Conservation (phyloP, 2,888 invertebrate genomes). For the Athalia rosae region DNA sequence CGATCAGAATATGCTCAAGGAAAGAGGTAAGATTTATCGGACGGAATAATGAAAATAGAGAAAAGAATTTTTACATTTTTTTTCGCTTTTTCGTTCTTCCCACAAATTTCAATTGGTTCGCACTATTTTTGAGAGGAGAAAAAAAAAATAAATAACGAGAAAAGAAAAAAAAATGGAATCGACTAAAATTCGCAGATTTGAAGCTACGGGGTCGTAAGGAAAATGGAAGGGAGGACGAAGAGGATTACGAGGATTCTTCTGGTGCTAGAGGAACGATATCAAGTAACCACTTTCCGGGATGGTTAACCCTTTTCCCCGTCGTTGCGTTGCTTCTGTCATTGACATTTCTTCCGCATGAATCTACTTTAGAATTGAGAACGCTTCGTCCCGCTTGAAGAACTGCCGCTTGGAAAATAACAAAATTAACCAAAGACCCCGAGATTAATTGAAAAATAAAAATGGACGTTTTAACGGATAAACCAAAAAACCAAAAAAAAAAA, state of each 20-base stretch:
- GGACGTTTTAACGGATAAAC: too few relatives aligned
- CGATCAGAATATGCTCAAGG: conserved; percentile 70
- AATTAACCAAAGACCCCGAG: not conserved
- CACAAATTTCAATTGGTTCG: not conserved
- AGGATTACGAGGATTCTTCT: conserved; percentile 67
- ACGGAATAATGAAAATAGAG: too few relatives aligned
- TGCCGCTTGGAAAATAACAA: not conserved
- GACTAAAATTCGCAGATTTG: conserved; percentile 58
- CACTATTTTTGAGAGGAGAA: conserved; percentile 46
- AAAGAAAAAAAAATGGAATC: conserved; percentile 9
- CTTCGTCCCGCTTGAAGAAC: conserved; percentile 66
- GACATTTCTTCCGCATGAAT: conserved; percentile 63
- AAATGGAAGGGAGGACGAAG: conserved; percentile 58
- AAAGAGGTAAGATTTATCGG: conserved; percentile 61
- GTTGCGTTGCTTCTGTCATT: conserved; percentile 56
- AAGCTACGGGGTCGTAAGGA: conserved; percentile 67
- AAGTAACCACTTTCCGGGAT: conserved; percentile 38
- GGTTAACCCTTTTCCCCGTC: conserved; percentile 52
- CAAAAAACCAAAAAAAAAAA: too few relatives aligned
- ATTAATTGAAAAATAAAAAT: too few relatives aligned
- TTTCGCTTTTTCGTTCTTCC: not conserved
- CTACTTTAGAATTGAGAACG: conserved; percentile 60
- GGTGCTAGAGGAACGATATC: conserved; percentile 56
- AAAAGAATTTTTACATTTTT: too few relatives aligned
- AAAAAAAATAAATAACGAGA: too few relatives aligned